Evolutionary conservation across 2,888 invertebrate species (phyloP), one percentile per base, ranked within the genome.

Genomic region (Drymonia ruficornis): DNA sequence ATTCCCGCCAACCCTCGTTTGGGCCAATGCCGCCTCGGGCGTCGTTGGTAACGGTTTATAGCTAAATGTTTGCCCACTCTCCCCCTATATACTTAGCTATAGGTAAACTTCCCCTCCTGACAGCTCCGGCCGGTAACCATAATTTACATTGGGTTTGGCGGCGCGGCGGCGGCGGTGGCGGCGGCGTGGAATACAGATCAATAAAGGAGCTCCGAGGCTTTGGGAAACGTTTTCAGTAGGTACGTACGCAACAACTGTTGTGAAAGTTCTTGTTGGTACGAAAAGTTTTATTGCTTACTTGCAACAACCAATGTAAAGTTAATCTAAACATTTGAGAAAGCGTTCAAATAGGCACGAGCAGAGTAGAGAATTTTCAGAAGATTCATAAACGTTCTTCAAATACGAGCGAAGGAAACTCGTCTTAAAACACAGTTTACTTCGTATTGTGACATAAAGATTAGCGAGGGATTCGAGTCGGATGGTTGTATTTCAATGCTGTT

Each of bases 1-100:
- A 79, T 91, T 91, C 86, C 91, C 90, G 89, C 91, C 90, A 89
- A 89, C 90, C 90, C 89, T 89, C 86, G 82, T 78, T 83, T 78
- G 76, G 80, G 67, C 80, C 80, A 78, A 78, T 77, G 81, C 85
- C 85, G 89, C 90, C 83, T 78, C 78, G 83, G 82, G 89, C 88
- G 80, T 82, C 76, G 78, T 78, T 84, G 76, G 68, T 78, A 87
- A 86, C 80, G 87, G 84, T 87, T 87, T 86, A 83, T 81, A 83
- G 79, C 79, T 81, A 76, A 80, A 88, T 90, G 88, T 91, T 91
- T 89, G 84, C 81, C 76, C 76, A 77, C 74, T 80, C 82, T 80
- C 84, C 88, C n/a, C 89, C 80, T 84, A 84, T 85, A 77, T 85
- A 86, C 79, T 80, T 64, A 67, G 59, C 67, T 70, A 71, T 83